Conservation (phyloP, 2,888 invertebrate genomes). For the Pegoplata infirma region DNA sequence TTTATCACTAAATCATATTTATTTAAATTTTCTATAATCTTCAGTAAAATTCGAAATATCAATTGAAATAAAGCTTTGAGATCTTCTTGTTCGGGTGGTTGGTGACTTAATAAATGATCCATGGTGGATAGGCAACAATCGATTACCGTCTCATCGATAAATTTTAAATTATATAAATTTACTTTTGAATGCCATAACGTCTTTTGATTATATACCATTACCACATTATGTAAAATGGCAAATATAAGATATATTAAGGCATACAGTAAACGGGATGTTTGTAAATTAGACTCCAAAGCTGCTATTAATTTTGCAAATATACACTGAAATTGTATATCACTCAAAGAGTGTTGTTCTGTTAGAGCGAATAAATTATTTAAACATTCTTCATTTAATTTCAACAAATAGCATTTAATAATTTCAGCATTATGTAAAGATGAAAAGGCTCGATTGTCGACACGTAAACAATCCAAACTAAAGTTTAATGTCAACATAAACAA, state of each 20-base stretch:
- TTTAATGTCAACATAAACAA: constrained; percentile 72
- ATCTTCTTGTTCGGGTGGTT: constrained; percentile 39
- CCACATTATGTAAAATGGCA: constrained; percentile 73
- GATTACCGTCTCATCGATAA: constrained; percentile 70
- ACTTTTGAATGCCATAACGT: constrained; percentile 44
- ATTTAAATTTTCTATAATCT: constrained; percentile 72
- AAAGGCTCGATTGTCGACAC: constrained; percentile 63
- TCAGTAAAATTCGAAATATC: constrained; percentile 68
- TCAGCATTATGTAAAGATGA: constrained; percentile 66
- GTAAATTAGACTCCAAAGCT: constrained; percentile 57
- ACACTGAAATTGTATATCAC: constrained; percentile 69
- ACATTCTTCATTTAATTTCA: constrained; percentile 72
- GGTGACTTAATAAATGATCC: constrained; percentile 64
- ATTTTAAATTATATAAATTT: constrained; percentile 63
- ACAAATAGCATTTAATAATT: constrained; percentile 72
- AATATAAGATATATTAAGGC: constrained; percentile 74
- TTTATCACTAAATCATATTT: constrained; percentile 68
- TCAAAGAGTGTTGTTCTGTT: constrained; percentile 66
- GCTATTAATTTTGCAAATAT: constrained; percentile 69
- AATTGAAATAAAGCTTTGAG: constrained; percentile 40
- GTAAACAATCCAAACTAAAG: constrained; percentile 73
- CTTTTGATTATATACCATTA: constrained; percentile 57
- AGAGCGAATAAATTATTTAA: constrained; percentile 72
- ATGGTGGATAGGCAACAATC: constrained; percentile 71
- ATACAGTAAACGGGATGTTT: constrained; percentile 65